Evolutionary conservation across 2,888 invertebrate genomes (phyloP).

Genomic region (Matsumyia berberina): DNA sequence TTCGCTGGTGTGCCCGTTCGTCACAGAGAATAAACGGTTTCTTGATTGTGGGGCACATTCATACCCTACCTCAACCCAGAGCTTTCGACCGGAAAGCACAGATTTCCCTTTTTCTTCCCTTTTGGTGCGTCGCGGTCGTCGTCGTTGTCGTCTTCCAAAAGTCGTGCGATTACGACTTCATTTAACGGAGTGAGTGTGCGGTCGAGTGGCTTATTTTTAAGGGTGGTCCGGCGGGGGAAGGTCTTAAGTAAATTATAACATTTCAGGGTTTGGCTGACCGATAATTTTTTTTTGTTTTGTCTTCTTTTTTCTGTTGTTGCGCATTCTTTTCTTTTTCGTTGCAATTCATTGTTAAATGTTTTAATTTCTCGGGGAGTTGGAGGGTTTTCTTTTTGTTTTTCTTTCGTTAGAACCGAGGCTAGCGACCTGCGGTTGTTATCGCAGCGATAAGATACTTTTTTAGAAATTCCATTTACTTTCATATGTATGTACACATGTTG

Average conservation of each 20-base stretch:
- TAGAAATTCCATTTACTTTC: constrained; percentile 25
- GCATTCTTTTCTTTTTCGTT: not conserved
- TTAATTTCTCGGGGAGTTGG: not conserved
- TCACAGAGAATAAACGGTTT: constrained; percentile 28
- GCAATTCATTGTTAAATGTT: not conserved
- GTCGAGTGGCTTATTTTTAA: not conserved
- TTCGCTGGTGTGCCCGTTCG: not conserved
- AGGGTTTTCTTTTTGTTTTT: constrained; percentile 4
- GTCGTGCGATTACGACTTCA: not conserved
- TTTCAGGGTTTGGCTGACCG: constrained; percentile 26
- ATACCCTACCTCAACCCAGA: constrained; percentile 54
- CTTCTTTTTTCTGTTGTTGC: not conserved
- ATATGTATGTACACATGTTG: not conserved
- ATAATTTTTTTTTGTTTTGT: too few species aligned
- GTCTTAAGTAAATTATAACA: constrained; percentile 9
- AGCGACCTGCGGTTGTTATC: constrained; percentile 52
- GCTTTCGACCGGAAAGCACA: constrained; percentile 41
- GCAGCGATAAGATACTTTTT: constrained; percentile 24
- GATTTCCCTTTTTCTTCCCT: constrained; percentile 10
- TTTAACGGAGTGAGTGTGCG: not conserved
- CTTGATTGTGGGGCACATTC: constrained; percentile 40
- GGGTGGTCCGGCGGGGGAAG: constrained; percentile 2
- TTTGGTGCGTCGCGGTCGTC: constrained; percentile 3
- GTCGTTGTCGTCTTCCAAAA: not conserved
- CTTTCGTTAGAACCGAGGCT: constrained; percentile 25